Conservation (phyloP, 1,140 invertebrate species). For the Marisa cornuarietis region DNA sequence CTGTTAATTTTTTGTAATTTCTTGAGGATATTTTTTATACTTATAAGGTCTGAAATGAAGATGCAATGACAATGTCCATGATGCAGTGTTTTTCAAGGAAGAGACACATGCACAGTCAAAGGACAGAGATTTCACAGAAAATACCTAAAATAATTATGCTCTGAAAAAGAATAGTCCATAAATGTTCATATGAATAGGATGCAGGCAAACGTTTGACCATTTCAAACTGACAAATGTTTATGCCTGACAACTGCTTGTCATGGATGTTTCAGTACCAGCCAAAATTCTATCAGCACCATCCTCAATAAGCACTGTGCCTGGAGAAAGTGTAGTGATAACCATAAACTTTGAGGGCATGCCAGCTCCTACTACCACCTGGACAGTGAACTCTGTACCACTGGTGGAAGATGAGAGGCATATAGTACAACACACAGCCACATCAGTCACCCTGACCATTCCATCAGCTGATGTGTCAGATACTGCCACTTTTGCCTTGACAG, state of each 20-base stretch:
- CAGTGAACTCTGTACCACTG: constrained; percentile 33
- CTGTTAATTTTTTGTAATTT: too few relatives aligned
- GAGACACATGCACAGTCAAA: too few relatives aligned
- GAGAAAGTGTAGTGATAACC: constrained; percentile 59
- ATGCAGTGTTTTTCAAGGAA: too few relatives aligned
- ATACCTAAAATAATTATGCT: too few relatives aligned
- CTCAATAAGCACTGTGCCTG: constrained; percentile 67
- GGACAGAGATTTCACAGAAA: too few relatives aligned
- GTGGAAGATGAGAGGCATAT: constrained; percentile 74
- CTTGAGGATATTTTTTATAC: too few relatives aligned
- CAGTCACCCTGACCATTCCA: constrained; percentile 59
- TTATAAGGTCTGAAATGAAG: too few relatives aligned
- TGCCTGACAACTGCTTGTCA: neutral
- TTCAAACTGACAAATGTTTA: neutral
- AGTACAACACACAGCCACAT: constrained; percentile 29
- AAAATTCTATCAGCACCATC: constrained; percentile 32
- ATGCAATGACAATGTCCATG: too few relatives aligned
- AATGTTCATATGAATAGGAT: too few relatives aligned
- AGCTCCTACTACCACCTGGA: constrained; percentile 47
- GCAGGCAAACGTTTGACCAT: too few relatives aligned
- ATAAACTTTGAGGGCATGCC: constrained; percentile 53
- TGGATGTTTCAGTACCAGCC: constrained; percentile 38
- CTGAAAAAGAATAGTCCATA: too few relatives aligned
- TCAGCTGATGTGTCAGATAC: constrained; percentile 41
- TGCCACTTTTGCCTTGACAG: constrained; percentile 78